phyloP scores from a whole-genome alignment of 2,113 vertebrate species.

The Narcine bancroftii region DNA sequence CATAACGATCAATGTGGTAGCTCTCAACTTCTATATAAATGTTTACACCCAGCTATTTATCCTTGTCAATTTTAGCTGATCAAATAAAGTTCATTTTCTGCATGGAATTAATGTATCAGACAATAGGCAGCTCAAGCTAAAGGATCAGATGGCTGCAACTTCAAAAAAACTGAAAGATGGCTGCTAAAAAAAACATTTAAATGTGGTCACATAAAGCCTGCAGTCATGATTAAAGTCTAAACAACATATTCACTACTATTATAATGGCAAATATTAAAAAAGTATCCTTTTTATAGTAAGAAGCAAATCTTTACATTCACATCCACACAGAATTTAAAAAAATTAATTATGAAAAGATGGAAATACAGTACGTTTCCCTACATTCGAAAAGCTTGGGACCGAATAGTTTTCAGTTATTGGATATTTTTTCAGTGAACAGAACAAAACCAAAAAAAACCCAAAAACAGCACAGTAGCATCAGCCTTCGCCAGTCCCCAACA shows the following conservation, averaged over 20 bases:
- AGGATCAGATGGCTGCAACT: slow-evolving; percentile 59
- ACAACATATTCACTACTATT: neutral
- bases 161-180: slow-evolving; percentile 60
- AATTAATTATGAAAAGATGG: too few species aligned
- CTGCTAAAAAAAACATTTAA: slow-evolving; percentile 56
- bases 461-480: too few species aligned
- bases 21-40: slow-evolving; percentile 51
- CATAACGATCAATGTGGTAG: slow-evolving; percentile 44
- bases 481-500: too few species aligned
- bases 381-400: too few species aligned
- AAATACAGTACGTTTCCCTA: too few species aligned
- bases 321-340: too few species aligned
- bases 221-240: neutral
- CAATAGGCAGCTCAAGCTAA: slow-evolving; percentile 48
- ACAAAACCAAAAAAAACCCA: too few species aligned
- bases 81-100: slow-evolving; percentile 49
- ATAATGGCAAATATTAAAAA: neutral
- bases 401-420: too few species aligned
- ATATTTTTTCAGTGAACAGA: too few species aligned
- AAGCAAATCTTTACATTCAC: neutral
- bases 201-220: neutral
- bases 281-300: neutral
- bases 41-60: slow-evolving; percentile 49
- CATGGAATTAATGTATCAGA: slow-evolving; percentile 47
- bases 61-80: slow-evolving; percentile 55